These are phyloP conservation scores for Nycticryphes semicollaris DNA, from an alignment of 2,113 vertebrate species.

Conservation along the genomic window DNA sequence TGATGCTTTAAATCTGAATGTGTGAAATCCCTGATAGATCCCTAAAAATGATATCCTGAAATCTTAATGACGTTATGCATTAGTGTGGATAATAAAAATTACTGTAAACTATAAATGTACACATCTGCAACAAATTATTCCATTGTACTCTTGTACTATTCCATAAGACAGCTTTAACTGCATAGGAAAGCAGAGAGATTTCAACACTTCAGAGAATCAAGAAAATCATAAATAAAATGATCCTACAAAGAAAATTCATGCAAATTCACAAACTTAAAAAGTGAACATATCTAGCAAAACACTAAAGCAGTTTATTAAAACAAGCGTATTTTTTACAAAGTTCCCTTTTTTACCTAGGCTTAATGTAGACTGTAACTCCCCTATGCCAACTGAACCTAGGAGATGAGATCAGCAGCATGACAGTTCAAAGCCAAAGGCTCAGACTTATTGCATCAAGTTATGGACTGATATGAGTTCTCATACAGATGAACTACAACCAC, in stretches of 20 bases:
- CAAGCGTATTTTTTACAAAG: not conserved
- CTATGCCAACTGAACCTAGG: not conserved
- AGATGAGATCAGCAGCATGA: not conserved
- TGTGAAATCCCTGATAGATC: not conserved
- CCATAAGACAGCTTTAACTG: not conserved
- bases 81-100: not conserved
- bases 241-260: not conserved
- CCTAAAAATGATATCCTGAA: not conserved
- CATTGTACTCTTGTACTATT: not conserved
- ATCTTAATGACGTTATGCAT: not conserved
- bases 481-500: not conserved
- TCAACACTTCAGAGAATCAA: not conserved
- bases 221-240: not conserved
- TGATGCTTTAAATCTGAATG: not conserved
- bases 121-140: not conserved
- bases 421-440: not conserved
- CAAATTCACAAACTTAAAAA: not conserved
- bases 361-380: not conserved
- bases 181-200: not conserved
- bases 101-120: not conserved
- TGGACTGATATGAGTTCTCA: not conserved
- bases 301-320: not conserved
- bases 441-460: not conserved
- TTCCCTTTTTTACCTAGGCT: not conserved
- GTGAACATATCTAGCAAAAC: not conserved